Base-by-base conservation (phyloP, 2,797 vertebrate species). In the Tadarida brasiliensis region DNA sequence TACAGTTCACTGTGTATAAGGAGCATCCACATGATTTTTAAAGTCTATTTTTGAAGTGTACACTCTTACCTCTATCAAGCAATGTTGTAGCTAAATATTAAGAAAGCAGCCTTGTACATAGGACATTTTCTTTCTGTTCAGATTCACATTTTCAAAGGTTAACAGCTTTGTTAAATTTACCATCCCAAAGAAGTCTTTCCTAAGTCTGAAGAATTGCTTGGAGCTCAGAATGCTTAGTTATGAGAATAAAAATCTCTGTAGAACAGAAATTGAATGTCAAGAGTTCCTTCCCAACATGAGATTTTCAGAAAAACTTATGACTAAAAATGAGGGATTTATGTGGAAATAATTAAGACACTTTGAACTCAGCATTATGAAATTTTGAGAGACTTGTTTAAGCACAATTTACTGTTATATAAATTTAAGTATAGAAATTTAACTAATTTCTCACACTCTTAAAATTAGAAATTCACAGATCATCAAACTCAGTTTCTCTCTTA, bases 71-170 rank as follows among this genome's bases (percentile, higher is more conserved):
- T 74, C 26, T 63, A n/a, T 76, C 30, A 39, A 71, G 47, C 12
- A 65, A 39, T 44, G 7, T 39, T 67, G 30, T 68, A 89, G 22
- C 17, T 44, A 96, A 92, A 82, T 81, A 90, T 81, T 94, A 93
- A 89, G 39, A 90, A 49, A 95, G 56, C 7, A 96, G 61, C 30
- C n/a, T 56, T 56, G 3, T 47, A 63, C 9, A 51, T 1, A 61
- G 30, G 63, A 63, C 47, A 95, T 84, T 92, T 94, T 70, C 67
- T 88, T 96, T 88, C 47, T 70, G 30, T 54, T 96, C 63, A 80
- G 49, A 92, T 44, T 85, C 57, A 96, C 73, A 86, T 95, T 96
- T 96, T 87, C 88, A 95, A 96, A 93, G 87, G 87, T 94, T 96
- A 96, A 94, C 57, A 81, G 73, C 35, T 92, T 74, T 82, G 90